phyloP scores from a whole-genome alignment of 2,888 invertebrate species.

The Tetramorium bicarinatum region DNA sequence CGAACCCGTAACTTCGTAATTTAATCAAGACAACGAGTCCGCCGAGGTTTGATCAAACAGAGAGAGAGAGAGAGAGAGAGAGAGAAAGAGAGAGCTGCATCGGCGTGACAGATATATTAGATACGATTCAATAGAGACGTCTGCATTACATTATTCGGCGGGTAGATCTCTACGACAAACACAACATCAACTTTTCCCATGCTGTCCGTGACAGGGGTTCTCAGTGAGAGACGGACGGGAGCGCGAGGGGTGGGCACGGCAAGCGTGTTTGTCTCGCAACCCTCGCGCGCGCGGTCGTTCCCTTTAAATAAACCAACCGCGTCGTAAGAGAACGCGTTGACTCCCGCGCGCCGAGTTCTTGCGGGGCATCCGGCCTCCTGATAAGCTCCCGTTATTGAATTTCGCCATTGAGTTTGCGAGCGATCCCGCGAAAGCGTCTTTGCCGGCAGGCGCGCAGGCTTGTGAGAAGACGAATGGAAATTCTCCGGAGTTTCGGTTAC shows the following conservation, averaged over 20 bases:
- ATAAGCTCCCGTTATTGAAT: slow-evolving; percentile 57
- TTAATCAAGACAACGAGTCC: slow-evolving; percentile 79
- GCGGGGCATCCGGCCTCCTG: slow-evolving; percentile 37
- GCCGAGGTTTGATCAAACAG: slow-evolving; percentile 79
- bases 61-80: slow-evolving; percentile 68
- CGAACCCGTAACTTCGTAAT: slow-evolving; percentile 79
- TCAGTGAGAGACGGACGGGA: slow-evolving; percentile 63
- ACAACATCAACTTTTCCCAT: slow-evolving; percentile 86
- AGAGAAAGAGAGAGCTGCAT: slow-evolving; percentile 63
- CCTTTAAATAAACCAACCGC: slow-evolving; percentile 72
- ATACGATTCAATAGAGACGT: slow-evolving; percentile 84
- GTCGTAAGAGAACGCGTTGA: slow-evolving; percentile 68
- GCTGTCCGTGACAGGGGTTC: slow-evolving; percentile 79
- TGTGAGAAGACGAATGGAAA: slow-evolving; percentile 24
- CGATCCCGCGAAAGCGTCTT: slow-evolving; percentile 34
- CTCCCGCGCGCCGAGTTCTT: slow-evolving; percentile 56
- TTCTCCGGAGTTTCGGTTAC: slow-evolving; percentile 1
- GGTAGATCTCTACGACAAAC: slow-evolving; percentile 85
- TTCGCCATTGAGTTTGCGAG: slow-evolving; percentile 42
- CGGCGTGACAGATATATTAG: slow-evolving; percentile 85
- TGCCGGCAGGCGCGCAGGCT: neutral
- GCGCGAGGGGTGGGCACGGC: slow-evolving; percentile 3
- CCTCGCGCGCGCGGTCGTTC: slow-evolving; percentile 55
- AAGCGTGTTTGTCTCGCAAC: slow-evolving; percentile 59
- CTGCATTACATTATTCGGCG: slow-evolving; percentile 84